Evolutionary conservation across 2,113 vertebrate genomes (phyloP).

Genomic region (Pleuronectes platessa): DNA sequence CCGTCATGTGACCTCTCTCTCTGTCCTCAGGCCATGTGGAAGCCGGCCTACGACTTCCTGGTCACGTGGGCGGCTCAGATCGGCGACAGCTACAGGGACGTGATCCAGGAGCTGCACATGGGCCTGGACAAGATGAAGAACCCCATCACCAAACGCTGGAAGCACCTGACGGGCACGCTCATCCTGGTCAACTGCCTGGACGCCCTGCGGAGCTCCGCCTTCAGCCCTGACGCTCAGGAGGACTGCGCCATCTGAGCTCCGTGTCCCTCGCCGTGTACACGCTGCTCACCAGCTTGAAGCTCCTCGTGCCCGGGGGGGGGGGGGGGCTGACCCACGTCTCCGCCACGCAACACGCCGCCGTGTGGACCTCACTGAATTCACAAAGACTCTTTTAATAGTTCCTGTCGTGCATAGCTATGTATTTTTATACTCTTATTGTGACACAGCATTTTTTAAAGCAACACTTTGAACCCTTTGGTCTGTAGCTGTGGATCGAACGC

Average conservation of each 20-base stretch:
- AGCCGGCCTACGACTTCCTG: conserved; percentile 95
- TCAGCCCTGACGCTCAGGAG: conserved; percentile 87
- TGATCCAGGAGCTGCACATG: conserved; percentile 95
- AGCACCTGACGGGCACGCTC: conserved; percentile 94
- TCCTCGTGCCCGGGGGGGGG: not conserved
- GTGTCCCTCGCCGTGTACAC: conserved; percentile 1
- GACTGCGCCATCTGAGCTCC: conserved; percentile 89
- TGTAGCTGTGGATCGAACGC: conserved; percentile 56
- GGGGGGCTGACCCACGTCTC: not conserved
- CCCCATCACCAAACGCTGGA: conserved; percentile 98
- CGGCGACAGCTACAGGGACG: conserved; percentile 96
- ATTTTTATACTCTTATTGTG: conserved; percentile 76
- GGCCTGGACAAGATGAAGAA: conserved; percentile 97
- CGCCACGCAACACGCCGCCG: conserved; percentile 2
- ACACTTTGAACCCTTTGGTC: conserved; percentile 56
- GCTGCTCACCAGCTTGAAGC: not conserved
- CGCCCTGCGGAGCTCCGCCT: conserved; percentile 90
- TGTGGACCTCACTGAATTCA: conserved; percentile 44
- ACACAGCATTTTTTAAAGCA: conserved; percentile 54
- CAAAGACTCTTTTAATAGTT: conserved; percentile 60
- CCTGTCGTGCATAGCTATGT: conserved; percentile 43
- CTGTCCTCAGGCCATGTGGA: conserved; percentile 94
- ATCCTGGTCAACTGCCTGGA: conserved; percentile 96
- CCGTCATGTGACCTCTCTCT: not conserved
- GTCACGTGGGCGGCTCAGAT: conserved; percentile 97